Conservation (phyloP, 2,888 invertebrate species). For the Zelleria hepariella region DNA sequence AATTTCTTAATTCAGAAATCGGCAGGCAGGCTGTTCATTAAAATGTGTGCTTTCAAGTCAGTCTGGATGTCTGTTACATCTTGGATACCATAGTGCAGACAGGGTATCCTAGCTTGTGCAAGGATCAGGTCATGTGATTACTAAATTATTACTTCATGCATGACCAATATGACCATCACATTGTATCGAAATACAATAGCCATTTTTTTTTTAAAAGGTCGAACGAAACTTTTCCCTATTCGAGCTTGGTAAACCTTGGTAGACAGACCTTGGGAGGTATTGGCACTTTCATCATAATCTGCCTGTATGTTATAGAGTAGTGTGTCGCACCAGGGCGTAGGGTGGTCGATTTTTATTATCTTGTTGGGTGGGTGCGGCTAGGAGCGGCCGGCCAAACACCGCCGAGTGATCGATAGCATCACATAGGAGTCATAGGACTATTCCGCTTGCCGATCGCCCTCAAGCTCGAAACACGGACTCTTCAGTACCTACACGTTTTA, state of each 20-base stretch:
- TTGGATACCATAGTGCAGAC: too few relatives aligned
- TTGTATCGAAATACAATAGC: too few relatives aligned
- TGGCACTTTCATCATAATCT: constrained; percentile 11
- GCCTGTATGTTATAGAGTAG: constrained; percentile 25
- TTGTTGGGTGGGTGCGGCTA: constrained; percentile 52
- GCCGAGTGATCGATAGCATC: constrained; percentile 52
- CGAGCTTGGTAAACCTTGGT: neutral
- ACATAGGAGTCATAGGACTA: constrained; percentile 38
- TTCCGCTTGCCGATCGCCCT: constrained; percentile 35
- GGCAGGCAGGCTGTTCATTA: too few relatives aligned
- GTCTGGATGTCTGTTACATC: too few relatives aligned
- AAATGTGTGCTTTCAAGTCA: too few relatives aligned
- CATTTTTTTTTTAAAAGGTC: too few relatives aligned
- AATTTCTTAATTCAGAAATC: too few relatives aligned
- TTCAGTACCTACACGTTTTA: neutral
- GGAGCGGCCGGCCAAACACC: constrained; percentile 63
- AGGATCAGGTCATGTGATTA: too few relatives aligned
- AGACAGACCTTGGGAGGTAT: neutral
- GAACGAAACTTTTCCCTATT: neutral
- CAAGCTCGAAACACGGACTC: neutral
- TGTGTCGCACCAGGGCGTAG: constrained; percentile 30
- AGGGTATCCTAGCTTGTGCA: too few relatives aligned
- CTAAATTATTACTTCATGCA: too few relatives aligned
- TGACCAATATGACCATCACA: too few relatives aligned
- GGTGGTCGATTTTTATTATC: constrained; percentile 61